Conservation (phyloP, 2,888 invertebrate genomes). For the Amblyteles armatorius region DNA sequence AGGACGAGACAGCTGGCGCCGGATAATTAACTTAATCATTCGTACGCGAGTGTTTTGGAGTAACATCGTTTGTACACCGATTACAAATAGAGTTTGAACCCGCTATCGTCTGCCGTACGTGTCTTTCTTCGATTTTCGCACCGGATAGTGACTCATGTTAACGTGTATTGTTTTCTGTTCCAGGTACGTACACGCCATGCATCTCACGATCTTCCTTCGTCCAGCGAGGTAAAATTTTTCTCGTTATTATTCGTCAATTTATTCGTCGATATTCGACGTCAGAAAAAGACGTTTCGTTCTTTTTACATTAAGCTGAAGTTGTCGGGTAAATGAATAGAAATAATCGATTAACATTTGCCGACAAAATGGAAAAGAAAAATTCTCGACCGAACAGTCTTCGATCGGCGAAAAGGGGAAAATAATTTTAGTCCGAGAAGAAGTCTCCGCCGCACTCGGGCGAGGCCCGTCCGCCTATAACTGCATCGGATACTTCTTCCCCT, state of each 20-base stretch:
- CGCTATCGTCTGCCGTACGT: neutral
- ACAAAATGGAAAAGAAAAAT: no score
- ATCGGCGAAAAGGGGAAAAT: no score
- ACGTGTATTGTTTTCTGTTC: constrained; percentile 55
- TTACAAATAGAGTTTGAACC: constrained; percentile 1
- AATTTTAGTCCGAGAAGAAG: no score
- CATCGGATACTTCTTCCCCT: no score
- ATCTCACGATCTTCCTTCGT: neutral
- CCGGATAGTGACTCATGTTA: constrained; percentile 44
- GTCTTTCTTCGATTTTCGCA: neutral
- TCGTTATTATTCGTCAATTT: neutral
- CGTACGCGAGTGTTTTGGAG: constrained; percentile 49
- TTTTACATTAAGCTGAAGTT: no score
- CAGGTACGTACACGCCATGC: constrained; percentile 67
- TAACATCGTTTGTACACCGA: constrained; percentile 34
- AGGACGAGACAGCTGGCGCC: constrained; percentile 40
- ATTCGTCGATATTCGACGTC: neutral
- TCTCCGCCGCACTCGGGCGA: no score
- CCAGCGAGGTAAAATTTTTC: constrained; percentile 3
- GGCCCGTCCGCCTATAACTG: no score
- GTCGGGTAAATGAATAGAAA: no score
- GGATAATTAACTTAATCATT: constrained; percentile 55
- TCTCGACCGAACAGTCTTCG: no score
- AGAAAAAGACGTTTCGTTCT: no score
- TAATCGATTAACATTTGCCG: no score